These are phyloP conservation scores for Peromyscus californicus DNA, from an alignment of 2,113 vertebrate species.

Conservation along the genomic window DNA sequence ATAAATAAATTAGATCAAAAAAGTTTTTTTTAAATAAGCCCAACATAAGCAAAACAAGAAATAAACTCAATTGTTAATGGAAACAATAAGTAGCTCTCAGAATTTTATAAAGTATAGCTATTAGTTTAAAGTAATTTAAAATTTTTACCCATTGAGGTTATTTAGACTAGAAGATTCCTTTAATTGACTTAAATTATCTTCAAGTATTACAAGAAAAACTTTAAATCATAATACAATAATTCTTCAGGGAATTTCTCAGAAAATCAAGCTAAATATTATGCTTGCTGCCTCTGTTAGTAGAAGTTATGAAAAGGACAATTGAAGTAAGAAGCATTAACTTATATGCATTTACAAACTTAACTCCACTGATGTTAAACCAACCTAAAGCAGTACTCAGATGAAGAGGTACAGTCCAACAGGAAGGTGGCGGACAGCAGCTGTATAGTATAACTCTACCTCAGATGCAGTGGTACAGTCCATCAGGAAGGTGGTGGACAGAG, in stretches of 20 bases:
- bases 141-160: not conserved
- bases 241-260: slow-evolving; percentile 3
- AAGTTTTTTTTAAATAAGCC: not conserved
- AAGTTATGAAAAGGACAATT: slow-evolving; percentile 23
- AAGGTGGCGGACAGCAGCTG: not conserved
- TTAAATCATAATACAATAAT: not conserved
- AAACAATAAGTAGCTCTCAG: not conserved
- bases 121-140: not conserved
- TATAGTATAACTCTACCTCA: not conserved
- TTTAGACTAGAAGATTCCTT: not conserved
- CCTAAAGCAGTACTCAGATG: not conserved
- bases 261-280: not conserved
- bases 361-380: not conserved
- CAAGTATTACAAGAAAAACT: not conserved
- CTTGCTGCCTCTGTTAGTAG: not conserved
- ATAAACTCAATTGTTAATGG: not conserved
- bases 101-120: slow-evolving; percentile 13
- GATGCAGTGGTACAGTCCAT: not conserved
- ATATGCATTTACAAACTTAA: not conserved
- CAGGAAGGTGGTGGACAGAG: not conserved
- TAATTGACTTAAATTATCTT: not conserved
- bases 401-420: not conserved
- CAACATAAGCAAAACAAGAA: not conserved
- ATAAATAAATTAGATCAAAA: slow-evolving; percentile 17
- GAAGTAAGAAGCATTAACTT: slow-evolving; percentile 17